Conservation (phyloP, 2,888 invertebrate species). For the Paralinhomoeus sp. region DNA sequence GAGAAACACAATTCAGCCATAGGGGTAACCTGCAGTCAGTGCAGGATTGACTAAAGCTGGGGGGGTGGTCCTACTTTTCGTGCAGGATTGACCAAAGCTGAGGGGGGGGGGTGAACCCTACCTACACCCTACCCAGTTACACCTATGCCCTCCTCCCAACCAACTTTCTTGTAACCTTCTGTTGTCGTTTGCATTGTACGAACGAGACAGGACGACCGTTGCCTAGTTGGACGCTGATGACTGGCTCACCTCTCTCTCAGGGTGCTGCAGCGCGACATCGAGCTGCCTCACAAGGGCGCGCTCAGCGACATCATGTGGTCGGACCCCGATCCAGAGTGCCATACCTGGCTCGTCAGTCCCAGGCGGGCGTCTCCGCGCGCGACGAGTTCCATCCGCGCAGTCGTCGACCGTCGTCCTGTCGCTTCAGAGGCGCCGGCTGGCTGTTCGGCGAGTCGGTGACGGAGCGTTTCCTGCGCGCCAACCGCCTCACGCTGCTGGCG, state of each 20-base stretch:
- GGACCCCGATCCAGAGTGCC: slow-evolving; percentile 91
- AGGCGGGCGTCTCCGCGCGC: slow-evolving; percentile 3
- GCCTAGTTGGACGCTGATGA: too few species aligned
- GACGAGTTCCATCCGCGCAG: neutral
- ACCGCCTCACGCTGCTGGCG: slow-evolving; percentile 74
- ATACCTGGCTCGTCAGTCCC: slow-evolving; percentile 34
- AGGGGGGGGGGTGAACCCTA: too few species aligned
- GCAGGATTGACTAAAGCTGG: too few species aligned
- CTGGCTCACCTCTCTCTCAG: slow-evolving; percentile 30
- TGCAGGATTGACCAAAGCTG: too few species aligned
- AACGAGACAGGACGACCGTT: too few species aligned
- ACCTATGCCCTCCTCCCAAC: too few species aligned
- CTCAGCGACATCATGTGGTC: slow-evolving; percentile 98
- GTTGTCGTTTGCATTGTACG: too few species aligned
- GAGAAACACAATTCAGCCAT: too few species aligned
- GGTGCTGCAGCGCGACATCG: slow-evolving; percentile 77
- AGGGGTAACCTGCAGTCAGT: too few species aligned
- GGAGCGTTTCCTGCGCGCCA: slow-evolving; percentile 62
- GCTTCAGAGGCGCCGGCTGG: slow-evolving; percentile 16
- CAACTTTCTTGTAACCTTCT: too few species aligned
- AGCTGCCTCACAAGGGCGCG: slow-evolving; percentile 92
- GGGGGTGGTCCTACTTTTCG: too few species aligned
- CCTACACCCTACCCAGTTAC: too few species aligned
- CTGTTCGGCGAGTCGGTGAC: slow-evolving; percentile 82
- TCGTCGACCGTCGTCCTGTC: neutral